Evolutionary conservation across 2,888 invertebrate species (phyloP).

Genomic region (Cheilosia scutellata): DNA sequence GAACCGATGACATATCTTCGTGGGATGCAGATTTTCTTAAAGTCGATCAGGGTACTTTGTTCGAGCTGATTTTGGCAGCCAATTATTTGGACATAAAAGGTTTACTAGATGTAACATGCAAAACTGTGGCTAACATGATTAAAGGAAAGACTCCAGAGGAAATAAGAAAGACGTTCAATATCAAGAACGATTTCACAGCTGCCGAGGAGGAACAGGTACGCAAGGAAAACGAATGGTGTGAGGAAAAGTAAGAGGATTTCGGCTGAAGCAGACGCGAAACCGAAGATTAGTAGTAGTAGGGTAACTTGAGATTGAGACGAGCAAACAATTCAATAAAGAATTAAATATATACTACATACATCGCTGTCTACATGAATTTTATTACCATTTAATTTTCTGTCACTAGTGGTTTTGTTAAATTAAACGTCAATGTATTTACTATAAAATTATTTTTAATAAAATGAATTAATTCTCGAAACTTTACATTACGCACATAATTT

Average conservation of each 20-base stretch:
- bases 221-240: slow-evolving; percentile 95
- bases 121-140: slow-evolving; percentile 99
- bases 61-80: slow-evolving; percentile 97
- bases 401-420: slow-evolving; percentile 42
- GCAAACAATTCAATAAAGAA: slow-evolving; percentile 4
- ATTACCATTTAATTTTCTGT: slow-evolving; percentile 26
- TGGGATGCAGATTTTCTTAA: slow-evolving; percentile 99
- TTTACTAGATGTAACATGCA: slow-evolving; percentile 98
- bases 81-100: slow-evolving; percentile 99
- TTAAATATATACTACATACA: neutral
- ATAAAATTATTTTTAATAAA: slow-evolving; percentile 45
- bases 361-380: slow-evolving; percentile 13
- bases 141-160: slow-evolving; percentile 99
- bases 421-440: slow-evolving; percentile 41
- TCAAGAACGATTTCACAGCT: slow-evolving; percentile 97
- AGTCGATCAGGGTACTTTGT: slow-evolving; percentile 98
- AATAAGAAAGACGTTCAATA: slow-evolving; percentile 98
- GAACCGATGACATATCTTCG: slow-evolving; percentile 99
- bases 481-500: too few species aligned
- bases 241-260: slow-evolving; percentile 79
- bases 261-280: neutral
- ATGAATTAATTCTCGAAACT: slow-evolving; percentile 15
- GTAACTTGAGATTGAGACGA: slow-evolving; percentile 10
- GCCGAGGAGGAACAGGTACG: slow-evolving; percentile 99
- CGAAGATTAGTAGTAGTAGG: slow-evolving; percentile 17